phyloP scores from a whole-genome alignment of 2,113 vertebrate genomes.

The Silurus asotus region DNA sequence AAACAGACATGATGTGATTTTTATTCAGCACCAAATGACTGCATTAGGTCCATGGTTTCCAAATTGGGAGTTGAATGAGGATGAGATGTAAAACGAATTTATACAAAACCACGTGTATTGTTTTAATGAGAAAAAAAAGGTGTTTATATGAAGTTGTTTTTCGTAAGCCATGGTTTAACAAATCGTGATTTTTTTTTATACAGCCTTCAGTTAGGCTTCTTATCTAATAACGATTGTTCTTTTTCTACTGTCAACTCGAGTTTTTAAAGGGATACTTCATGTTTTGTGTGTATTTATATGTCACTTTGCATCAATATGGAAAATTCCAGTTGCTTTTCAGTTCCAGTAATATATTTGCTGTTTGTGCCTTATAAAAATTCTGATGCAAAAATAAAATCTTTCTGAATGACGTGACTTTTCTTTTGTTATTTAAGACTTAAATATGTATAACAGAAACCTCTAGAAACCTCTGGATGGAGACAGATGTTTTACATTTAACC shows the following conservation, averaged over 20 bases:
- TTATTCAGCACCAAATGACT: background rate
- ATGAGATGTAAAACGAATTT: background rate
- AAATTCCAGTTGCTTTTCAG: conserved; percentile 48
- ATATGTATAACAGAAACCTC: background rate
- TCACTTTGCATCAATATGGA: conserved; percentile 52
- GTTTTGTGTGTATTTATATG: conserved; percentile 59
- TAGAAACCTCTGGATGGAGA: background rate
- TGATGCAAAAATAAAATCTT: conserved; percentile 58
- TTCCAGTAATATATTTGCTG: conserved; percentile 64
- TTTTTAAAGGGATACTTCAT: conserved; percentile 57
- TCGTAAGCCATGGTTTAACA: background rate
- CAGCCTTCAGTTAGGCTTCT: conserved; percentile 36
- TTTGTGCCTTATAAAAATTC: conserved; percentile 62
- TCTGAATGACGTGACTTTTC: conserved; percentile 4
- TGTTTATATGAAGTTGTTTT: background rate
- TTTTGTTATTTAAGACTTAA: background rate
- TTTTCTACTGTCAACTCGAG: conserved; percentile 45
- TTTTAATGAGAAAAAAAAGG: background rate
- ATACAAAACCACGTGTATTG: background rate
- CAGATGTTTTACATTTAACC: background rate
- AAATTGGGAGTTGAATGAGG: background rate
- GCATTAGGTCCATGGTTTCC: conserved; percentile 8
- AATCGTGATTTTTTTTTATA: conserved; percentile 18
- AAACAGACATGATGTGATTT: conserved; percentile 5
- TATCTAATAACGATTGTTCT: conserved; percentile 25